Base-by-base conservation (phyloP, 1,140 invertebrate genomes). In the Lepidotrigona ventralis region DNA sequence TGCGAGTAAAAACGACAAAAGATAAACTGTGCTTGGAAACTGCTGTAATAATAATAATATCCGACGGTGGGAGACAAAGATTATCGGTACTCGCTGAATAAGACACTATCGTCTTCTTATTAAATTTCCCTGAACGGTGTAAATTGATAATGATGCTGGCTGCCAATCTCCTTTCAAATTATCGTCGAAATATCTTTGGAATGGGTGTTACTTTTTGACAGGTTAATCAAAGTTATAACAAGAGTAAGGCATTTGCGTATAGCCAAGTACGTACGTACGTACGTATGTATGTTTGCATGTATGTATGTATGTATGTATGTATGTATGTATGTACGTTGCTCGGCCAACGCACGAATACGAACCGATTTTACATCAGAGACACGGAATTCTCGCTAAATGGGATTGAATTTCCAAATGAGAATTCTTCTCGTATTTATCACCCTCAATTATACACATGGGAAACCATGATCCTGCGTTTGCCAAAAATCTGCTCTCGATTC, bases 211-310 rank as follows among this genome's bases (percentile, higher is more conserved):
- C 63, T 56, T 82, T 54, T 54, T 69, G 73, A 69, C 63, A 74
- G 80, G 33, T 77, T 82, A 82, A 77, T 82, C 73, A 77, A 76
- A 77, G 54, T 82, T 82, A 26, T n/a, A 58, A 82, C 73, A 77
- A 23, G 64, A 82, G 64, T 66, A 60, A 53, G 53, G 29, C 21
- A 63, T 64, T 80, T 53, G 51, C 70, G 51, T 73, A 46, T 53
- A 46, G 39, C 39, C 39, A 46, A 46, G 39, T 46, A 46, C 0
- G 39, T 46, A 46, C 8, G 39, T 46, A 46, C 8, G 0, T 46
- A 46, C 9, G 39, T 46, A 46, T 46, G 39, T 46, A 8, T 46
- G 39, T 46, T 0, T 39, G 39, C 8, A 8, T 11, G 39, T 39
- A 8, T 39, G 39, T 46, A 8, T 46, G 39, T 46, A 8, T 46